Conservation (phyloP, 2,797 vertebrate species). For the Phrynocephalus guinanensis region DNA sequence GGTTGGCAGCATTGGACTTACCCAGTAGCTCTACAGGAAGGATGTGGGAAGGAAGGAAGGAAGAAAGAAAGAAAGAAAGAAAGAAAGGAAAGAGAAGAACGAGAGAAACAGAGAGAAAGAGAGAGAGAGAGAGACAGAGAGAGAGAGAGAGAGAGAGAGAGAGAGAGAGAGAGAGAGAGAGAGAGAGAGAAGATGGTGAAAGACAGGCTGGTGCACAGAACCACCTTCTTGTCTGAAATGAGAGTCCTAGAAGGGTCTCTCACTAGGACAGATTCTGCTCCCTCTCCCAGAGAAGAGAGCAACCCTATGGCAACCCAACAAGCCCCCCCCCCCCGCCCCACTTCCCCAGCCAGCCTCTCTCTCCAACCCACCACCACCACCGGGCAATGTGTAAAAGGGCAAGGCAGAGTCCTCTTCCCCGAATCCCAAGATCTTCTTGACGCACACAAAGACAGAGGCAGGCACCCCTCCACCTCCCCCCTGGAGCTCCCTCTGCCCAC, state of each 20-base stretch:
- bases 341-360: too few species aligned
- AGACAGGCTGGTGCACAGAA: constrained; percentile 66
- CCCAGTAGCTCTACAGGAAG: constrained; percentile 84
- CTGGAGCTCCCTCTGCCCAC: too few species aligned
- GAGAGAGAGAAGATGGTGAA: constrained; percentile 78
- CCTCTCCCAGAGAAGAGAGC: too few species aligned
- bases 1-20: constrained; percentile 75
- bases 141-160: constrained; percentile 27
- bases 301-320: neutral
- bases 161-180: constrained; percentile 78
- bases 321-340: too few species aligned
- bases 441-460: neutral
- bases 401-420: neutral
- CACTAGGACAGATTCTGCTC: too few species aligned
- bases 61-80: constrained; percentile 75
- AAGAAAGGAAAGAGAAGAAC: constrained; percentile 73
- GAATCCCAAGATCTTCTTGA: neutral
- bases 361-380: too few species aligned
- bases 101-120: constrained; percentile 36
- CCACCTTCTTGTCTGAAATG: neutral
- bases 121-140: constrained; percentile 76
- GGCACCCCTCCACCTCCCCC: too few species aligned
- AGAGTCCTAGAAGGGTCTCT: too few species aligned
- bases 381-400: neutral
- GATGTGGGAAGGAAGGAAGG: constrained; percentile 72